A percentile compares a stretch with the other conserved stretches of the same genome.
phyloP scores from a whole-genome alignment of 2,888 invertebrate species.

The Agrotis clavis region DNA sequence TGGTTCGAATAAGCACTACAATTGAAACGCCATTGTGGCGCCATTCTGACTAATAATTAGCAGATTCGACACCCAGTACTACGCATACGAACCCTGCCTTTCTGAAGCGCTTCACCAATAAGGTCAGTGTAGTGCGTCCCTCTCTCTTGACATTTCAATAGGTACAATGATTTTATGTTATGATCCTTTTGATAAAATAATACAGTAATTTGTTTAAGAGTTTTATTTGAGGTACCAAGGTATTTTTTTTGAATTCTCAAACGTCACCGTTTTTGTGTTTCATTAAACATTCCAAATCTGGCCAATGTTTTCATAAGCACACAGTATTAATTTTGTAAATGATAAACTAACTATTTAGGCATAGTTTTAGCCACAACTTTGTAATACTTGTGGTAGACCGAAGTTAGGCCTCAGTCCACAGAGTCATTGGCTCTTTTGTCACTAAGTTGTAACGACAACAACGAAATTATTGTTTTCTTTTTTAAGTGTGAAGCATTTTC shows the following conservation, averaged over 20 bases:
- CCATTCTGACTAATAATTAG: no score
- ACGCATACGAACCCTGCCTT: no score
- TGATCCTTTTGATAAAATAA: no score
- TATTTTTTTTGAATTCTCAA: background rate
- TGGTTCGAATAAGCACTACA: no score
- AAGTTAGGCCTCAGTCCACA: conserved; percentile 33
- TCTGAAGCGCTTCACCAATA: no score
- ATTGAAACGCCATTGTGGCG: no score
- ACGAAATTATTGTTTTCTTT: background rate
- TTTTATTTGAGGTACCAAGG: background rate
- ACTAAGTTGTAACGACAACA: conserved; percentile 52
- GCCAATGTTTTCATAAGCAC: background rate
- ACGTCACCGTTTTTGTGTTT: background rate
- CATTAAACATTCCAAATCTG: background rate
- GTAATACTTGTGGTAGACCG: conserved; percentile 32
- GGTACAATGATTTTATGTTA: no score
- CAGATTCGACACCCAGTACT: no score
- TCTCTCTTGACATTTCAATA: no score
- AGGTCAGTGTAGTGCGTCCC: no score
- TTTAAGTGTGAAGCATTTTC: no score
- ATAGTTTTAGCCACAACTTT: conserved; percentile 34
- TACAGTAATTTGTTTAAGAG: no score
- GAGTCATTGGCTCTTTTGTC: conserved; percentile 47
- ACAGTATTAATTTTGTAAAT: background rate
- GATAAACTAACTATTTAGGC: conserved; percentile 4